Evolutionary conservation across 2,797 vertebrate genomes (phyloP).

Genomic region (Valencia hispanica): DNA sequence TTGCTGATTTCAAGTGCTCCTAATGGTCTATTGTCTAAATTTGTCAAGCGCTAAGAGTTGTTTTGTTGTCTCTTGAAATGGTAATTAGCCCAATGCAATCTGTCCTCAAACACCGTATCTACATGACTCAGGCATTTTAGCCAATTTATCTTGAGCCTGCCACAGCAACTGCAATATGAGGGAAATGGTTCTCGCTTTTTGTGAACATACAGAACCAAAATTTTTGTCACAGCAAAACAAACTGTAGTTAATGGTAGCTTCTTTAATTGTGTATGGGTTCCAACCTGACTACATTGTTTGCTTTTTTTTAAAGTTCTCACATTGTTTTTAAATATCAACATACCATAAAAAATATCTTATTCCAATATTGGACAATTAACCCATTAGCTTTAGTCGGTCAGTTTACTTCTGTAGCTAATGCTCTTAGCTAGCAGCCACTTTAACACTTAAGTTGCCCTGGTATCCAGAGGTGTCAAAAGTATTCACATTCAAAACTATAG

Average conservation of each 20-base stretch:
- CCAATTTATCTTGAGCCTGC: constrained; percentile 61
- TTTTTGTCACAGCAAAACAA: constrained; percentile 15
- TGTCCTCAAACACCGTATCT: constrained; percentile 58
- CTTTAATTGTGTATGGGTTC: not conserved
- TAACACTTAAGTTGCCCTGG: not conserved
- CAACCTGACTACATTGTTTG: not conserved
- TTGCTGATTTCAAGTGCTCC: constrained; percentile 61
- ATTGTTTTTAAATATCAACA: not conserved
- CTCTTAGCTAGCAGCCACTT: not conserved
- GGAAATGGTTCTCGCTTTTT: constrained; percentile 40
- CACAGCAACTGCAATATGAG: constrained; percentile 63
- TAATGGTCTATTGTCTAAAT: constrained; percentile 70
- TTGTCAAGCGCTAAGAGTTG: constrained; percentile 64
- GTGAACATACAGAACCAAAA: constrained; percentile 23
- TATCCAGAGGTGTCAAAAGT: too few relatives aligned
- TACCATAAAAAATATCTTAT: not conserved
- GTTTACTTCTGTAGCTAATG: not conserved
- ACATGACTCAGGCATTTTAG: constrained; percentile 61
- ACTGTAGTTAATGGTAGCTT: constrained; percentile 18
- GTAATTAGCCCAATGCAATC: constrained; percentile 69
- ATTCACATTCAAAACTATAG: too few relatives aligned
- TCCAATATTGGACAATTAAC: not conserved
- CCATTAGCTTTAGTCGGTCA: not conserved
- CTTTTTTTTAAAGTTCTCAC: constrained; percentile 17
- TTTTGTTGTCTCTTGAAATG: constrained; percentile 63